Evolutionary conservation across 2,113 vertebrate species (phyloP), one percentile per base, ranked within the genome.

Genomic region (Periophthalmus modestus): DNA sequence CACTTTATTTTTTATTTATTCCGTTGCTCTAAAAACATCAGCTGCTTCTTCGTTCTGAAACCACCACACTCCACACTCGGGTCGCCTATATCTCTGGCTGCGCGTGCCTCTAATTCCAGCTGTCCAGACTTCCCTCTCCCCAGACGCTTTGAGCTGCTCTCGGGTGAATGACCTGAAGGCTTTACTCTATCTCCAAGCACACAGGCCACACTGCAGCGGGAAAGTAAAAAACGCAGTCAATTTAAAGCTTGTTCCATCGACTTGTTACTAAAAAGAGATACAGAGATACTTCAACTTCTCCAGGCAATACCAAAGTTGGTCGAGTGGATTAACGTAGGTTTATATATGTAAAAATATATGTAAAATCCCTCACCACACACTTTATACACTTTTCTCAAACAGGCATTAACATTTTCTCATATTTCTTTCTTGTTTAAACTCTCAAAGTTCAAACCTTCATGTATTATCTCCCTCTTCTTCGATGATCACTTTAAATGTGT

Each of bases 121-220:
- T n/a, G 57, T 28, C 57, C 57, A 28, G 57, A 28, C 57, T 59
- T 59, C 23, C 23, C 57, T 59, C 23, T 59, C 57, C 57, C 57
- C 57, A 28, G 23, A 28, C 23, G 24, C 57, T 28, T 15, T 58
- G 11, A 58, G 21, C 57, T 28, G 23, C 57, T 59, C 57, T 28
- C 14, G 57, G 57, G 57, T 59, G 57, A 59, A 59, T 59, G 57
- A 59, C 57, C 57, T 59, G 57, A 23, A 28, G 57, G 57, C n/a
- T 23, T 28, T 59, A 59, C 57, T 5, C 23, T 59, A 59, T 59
- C 57, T 59, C 23, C 24, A 59, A 59, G 57, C 57, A 15, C 57
- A 59, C 57, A 59, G 39, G 57, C 57, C 57, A 15, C 23, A 28
- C 12, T 13, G 14, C 24, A 23, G 57, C 12, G 23, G 23, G 57